Evolutionary conservation across 2,888 invertebrate genomes (phyloP).

Genomic region (Heliconius charithonia): DNA sequence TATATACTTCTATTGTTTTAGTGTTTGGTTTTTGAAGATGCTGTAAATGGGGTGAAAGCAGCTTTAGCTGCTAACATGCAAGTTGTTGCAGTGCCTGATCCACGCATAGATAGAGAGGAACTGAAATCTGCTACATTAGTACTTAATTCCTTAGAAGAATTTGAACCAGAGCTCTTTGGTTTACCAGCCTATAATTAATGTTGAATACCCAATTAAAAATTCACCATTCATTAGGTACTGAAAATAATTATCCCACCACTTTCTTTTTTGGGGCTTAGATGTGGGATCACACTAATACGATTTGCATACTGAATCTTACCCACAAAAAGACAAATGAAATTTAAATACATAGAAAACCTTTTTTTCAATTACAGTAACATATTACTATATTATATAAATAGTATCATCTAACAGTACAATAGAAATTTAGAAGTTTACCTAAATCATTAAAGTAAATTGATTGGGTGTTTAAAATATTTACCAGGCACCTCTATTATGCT

Average conservation of each 20-base stretch:
- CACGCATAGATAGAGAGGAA: slow-evolving; percentile 61
- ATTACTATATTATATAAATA: background rate
- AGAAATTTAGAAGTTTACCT: background rate
- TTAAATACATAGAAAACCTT: background rate
- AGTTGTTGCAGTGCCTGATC: slow-evolving; percentile 90
- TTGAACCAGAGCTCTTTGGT: slow-evolving; percentile 92
- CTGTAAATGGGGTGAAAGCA: slow-evolving; percentile 93
- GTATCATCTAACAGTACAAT: background rate
- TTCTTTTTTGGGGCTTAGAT: no score
- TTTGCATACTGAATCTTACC: background rate
- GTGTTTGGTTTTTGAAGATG: slow-evolving; percentile 96
- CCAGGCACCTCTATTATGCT: no score
- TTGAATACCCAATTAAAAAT: background rate
- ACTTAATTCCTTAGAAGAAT: slow-evolving; percentile 89
- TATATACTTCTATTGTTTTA: slow-evolving; percentile 59
- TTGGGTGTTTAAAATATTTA: background rate
- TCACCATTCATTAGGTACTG: background rate
- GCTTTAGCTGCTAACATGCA: slow-evolving; percentile 93
- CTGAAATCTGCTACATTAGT: slow-evolving; percentile 85
- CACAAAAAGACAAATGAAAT: background rate
- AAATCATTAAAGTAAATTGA: background rate
- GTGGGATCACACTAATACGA: no score
- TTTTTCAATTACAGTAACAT: background rate
- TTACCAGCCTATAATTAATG: slow-evolving; percentile 82
- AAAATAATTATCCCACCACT: no score